These are phyloP conservation scores for Dascyllus trimaculatus DNA, from an alignment of 2,113 vertebrate species.

Conservation along the genomic window DNA sequence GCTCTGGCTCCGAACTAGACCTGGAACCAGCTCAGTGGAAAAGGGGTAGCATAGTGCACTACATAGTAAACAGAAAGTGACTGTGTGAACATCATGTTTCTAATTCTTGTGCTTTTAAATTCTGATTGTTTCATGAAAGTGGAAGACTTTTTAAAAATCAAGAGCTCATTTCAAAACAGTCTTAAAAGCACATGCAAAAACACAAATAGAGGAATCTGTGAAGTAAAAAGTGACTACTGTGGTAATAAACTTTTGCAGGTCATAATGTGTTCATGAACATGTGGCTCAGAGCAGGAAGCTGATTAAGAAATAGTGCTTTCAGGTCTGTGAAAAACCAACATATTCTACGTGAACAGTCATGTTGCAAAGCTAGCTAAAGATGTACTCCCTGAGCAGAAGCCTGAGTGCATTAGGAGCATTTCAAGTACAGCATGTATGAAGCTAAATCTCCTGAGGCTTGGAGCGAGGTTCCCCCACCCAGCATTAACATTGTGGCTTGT, in stretches of 20 bases:
- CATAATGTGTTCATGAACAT: neutral
- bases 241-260: neutral
- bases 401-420: slow-evolving; percentile 22
- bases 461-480: slow-evolving; percentile 12
- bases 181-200: neutral
- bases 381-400: neutral
- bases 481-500: slow-evolving; percentile 37
- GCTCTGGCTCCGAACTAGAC: too few relatives aligned
- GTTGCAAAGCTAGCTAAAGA: neutral
- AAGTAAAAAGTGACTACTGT: neutral
- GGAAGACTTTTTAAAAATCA: too few relatives aligned
- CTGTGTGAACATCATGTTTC: too few relatives aligned
- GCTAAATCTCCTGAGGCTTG: slow-evolving; percentile 38
- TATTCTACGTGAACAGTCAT: too few relatives aligned
- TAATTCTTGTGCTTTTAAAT: too few relatives aligned
- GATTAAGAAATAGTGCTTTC: neutral
- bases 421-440: slow-evolving; percentile 42
- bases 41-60: too few relatives aligned
- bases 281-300: neutral
- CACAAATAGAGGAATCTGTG: neutral
- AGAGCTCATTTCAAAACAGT: too few relatives aligned
- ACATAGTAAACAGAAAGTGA: too few relatives aligned
- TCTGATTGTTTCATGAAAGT: too few relatives aligned
- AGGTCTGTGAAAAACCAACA: too few relatives aligned
- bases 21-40: too few relatives aligned